Conservation (phyloP, 2,888 invertebrate species). For the Fabriciana adippe region DNA sequence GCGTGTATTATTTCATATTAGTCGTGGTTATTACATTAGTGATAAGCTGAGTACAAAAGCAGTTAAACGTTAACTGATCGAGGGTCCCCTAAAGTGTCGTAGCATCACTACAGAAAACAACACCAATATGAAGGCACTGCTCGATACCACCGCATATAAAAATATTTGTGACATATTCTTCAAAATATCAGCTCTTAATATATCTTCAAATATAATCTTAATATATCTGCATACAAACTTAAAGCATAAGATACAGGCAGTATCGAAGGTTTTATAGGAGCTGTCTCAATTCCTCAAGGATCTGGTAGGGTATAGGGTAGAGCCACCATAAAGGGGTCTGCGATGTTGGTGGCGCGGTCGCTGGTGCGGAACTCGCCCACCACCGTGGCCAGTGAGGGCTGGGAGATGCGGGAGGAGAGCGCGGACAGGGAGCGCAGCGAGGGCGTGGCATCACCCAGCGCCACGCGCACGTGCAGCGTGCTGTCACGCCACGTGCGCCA, state of each 20-base stretch:
- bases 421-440: neutral
- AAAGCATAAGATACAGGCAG: neutral
- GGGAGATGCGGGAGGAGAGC: neutral
- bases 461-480: conserved; percentile 72
- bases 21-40: conserved; percentile 13
- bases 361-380: conserved; percentile 51
- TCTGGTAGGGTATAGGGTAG: conserved; percentile 52
- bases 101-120: conserved; percentile 41
- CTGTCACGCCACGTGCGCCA: conserved; percentile 77
- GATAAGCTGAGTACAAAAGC: no score
- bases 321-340: conserved; percentile 68
- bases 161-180: conserved; percentile 46
- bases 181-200: neutral
- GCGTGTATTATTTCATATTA: conserved; percentile 46
- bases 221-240: no score
- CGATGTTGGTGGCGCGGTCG: conserved; percentile 64
- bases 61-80: neutral
- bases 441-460: conserved; percentile 26
- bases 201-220: neutral
- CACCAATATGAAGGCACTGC: conserved; percentile 43
- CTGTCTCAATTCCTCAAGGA: conserved; percentile 18
- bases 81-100: neutral
- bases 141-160: conserved; percentile 43
- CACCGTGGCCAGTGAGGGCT: conserved; percentile 49
- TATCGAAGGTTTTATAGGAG: neutral